Conservation (phyloP, 2,888 invertebrate species). For the Pseudococcus viburni region DNA sequence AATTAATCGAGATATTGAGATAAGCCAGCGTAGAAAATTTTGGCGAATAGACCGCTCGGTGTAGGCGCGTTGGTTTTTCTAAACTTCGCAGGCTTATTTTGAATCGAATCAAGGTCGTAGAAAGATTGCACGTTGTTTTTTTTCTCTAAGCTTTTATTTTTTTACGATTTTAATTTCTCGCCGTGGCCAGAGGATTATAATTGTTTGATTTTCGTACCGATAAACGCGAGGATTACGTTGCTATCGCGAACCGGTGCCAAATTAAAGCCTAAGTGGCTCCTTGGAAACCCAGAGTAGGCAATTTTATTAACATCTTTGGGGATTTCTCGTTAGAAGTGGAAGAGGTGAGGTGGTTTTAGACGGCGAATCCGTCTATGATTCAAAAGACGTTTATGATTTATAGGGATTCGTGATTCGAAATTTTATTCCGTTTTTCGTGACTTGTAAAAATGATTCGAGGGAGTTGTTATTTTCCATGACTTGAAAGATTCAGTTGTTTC, state of each 20-base stretch:
- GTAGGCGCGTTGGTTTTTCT: background rate
- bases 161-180: constrained; percentile 4
- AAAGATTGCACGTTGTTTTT: constrained; percentile 24
- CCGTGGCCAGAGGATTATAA: background rate
- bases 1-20: constrained; percentile 50
- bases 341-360: no score
- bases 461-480: no score
- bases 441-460: no score
- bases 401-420: no score
- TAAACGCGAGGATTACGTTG: background rate
- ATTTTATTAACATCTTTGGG: constrained; percentile 15
- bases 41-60: background rate
- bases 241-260: background rate
- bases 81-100: background rate
- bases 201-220: background rate
- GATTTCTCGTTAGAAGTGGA: background rate
- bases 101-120: background rate
- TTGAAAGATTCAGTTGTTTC: no score
- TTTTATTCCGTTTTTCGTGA: no score
- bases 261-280: background rate
- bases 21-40: constrained; percentile 38
- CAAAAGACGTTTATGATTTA: no score
- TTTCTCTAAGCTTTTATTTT: background rate
- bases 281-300: background rate
- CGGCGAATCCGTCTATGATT: no score